Evolutionary conservation across 2,888 invertebrate species (phyloP).

Genomic region (Hirtodrosophila duncani): DNA sequence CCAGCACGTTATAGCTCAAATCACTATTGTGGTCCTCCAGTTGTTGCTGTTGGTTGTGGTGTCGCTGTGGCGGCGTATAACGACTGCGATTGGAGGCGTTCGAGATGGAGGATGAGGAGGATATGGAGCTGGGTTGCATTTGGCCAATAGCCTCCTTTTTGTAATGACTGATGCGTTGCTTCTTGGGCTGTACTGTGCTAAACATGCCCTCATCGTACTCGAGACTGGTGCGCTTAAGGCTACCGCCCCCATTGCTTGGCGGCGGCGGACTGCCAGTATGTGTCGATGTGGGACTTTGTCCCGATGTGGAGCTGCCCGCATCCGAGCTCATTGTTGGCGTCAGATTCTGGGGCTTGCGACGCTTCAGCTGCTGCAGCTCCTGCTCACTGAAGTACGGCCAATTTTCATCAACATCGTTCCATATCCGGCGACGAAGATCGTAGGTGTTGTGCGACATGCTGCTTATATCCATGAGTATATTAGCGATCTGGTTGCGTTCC

Average conservation of each 20-base stretch:
- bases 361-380: conserved; percentile 91
- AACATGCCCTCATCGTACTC: conserved; percentile 81
- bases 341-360: conserved; percentile 93
- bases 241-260: conserved; percentile 16
- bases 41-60: conserved; percentile 44
- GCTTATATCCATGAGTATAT: conserved; percentile 89
- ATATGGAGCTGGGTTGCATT: conserved; percentile 11
- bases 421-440: conserved; percentile 90
- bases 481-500: conserved; percentile 87
- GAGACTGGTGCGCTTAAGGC: conserved; percentile 79
- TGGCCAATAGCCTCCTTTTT: conserved; percentile 79
- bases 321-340: conserved; percentile 93
- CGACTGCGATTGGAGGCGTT: conserved; percentile 41
- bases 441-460: conserved; percentile 89
- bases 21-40: conserved; percentile 62
- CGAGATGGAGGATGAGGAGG: conserved; percentile 8
- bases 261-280: conserved; percentile 87
- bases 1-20: conserved; percentile 76
- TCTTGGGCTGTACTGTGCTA: conserved; percentile 80
- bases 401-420: conserved; percentile 95
- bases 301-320: conserved; percentile 86
- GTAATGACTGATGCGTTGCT: conserved; percentile 92
- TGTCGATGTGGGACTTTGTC: conserved; percentile 88
- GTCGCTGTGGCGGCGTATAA: conserved; percentile 63
- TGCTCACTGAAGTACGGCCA: conserved; percentile 97